Percentiles rank a stretch among this genome's conserved stretches.
phyloP scores from a whole-genome alignment of 2,113 vertebrate species.

The Micromys minutus region DNA sequence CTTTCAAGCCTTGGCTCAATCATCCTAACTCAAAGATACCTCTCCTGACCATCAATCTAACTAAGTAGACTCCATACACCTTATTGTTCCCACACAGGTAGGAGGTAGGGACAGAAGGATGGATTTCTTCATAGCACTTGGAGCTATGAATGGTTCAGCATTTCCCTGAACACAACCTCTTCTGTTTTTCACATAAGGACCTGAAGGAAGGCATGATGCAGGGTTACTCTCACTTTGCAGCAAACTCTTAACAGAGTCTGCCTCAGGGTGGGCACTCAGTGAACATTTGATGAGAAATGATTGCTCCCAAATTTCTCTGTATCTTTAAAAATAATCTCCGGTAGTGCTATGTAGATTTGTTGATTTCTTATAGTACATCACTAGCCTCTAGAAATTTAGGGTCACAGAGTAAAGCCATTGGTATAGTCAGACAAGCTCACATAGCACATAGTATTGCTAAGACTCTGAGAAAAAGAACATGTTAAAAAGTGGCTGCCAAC shows the following conservation, averaged over 20 bases:
- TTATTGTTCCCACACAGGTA: background rate
- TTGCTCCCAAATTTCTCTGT: background rate
- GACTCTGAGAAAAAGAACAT: background rate
- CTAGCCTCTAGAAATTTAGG: slow-evolving; percentile 12
- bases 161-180: background rate
- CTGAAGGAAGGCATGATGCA: background rate
- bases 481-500: background rate
- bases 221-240: background rate
- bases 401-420: background rate
- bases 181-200: background rate
- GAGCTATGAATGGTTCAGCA: background rate
- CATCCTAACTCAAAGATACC: background rate
- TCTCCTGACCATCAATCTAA: background rate
- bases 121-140: background rate
- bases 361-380: background rate
- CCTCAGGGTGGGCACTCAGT: background rate
- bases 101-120: too few species aligned
- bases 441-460: slow-evolving; percentile 13
- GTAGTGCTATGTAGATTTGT: background rate
- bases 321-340: background rate
- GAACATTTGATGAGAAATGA: background rate
- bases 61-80: background rate
- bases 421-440: background rate
- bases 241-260: background rate
- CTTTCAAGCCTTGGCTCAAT: slow-evolving; percentile 12